Evolutionary conservation across 2,888 invertebrate genomes (phyloP).

Genomic region (Alloplasta piceator): DNA sequence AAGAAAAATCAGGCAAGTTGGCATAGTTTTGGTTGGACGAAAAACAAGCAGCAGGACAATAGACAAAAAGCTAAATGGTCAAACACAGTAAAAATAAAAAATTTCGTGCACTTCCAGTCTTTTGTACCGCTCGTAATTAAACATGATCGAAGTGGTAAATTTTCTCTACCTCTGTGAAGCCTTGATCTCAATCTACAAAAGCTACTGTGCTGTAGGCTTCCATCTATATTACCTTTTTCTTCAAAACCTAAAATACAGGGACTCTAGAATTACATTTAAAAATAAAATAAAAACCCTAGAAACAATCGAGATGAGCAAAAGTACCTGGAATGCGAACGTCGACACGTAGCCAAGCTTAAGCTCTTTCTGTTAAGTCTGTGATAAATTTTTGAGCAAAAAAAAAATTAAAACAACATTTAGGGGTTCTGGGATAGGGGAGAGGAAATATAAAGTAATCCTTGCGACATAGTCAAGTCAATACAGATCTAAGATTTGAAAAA

Average conservation of each 20-base stretch:
- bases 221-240: slow-evolving; percentile 6
- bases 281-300: slow-evolving; percentile 4
- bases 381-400: slow-evolving; percentile 31
- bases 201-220: too few relatives aligned
- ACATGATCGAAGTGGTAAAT: not conserved
- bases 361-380: slow-evolving; percentile 64
- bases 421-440: not conserved
- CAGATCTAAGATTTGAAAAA: too few relatives aligned
- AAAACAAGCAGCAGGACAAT: slow-evolving; percentile 18
- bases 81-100: slow-evolving; percentile 5
- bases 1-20: not conserved
- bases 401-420: slow-evolving; percentile 46
- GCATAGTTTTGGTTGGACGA: not conserved
- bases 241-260: slow-evolving; percentile 45
- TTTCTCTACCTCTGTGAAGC: too few relatives aligned
- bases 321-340: slow-evolving; percentile 77
- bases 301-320: slow-evolving; percentile 68
- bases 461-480: too few relatives aligned
- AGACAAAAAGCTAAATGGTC: slow-evolving; percentile 38
- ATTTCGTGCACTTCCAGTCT: slow-evolving; percentile 54
- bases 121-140: slow-evolving; percentile 39
- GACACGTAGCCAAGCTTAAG: slow-evolving; percentile 75
- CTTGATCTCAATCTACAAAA: not conserved
- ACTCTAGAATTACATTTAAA: slow-evolving; percentile 37
- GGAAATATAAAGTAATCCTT: not conserved